A percentile compares a stretch with the other conserved stretches of the same genome.
Conservation (phyloP, 2,797 vertebrate species). For the Acestrorhynchus altus region DNA sequence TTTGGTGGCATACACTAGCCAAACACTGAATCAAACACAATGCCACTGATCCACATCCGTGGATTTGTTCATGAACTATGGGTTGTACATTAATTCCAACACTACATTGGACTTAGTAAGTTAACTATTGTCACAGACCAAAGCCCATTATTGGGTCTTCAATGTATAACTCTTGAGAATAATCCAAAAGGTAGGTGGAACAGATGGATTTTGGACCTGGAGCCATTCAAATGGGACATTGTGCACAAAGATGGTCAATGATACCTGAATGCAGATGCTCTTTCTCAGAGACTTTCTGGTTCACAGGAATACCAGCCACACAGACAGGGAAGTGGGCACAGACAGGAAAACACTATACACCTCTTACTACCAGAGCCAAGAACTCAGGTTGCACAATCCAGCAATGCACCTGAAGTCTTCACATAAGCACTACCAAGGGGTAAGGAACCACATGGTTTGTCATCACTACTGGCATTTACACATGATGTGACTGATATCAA, state of each 20-base stretch:
- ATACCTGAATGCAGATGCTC: constrained; percentile 32
- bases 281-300: constrained; percentile 34
- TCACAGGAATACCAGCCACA: no score
- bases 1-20: no score
- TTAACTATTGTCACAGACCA: constrained; percentile 52
- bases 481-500: no score
- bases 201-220: constrained; percentile 49
- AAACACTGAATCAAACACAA: no score
- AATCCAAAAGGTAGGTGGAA: constrained; percentile 36
- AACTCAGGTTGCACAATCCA: no score
- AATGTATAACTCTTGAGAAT: constrained; percentile 30
- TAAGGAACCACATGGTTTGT: no score
- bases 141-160: constrained; percentile 26
- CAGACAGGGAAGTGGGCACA: background rate
- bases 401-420: no score
- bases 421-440: no score
- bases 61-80: no score
- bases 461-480: no score
- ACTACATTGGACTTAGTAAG: constrained; percentile 8
- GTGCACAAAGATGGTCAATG: constrained; percentile 22
- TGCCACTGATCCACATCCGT: no score
- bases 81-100: no score
- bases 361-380: background rate
- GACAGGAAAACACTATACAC: constrained; percentile 8
- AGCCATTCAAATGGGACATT: constrained; percentile 45